Evolutionary conservation across 2,113 vertebrate species (phyloP).

Genomic region (Tachycineta bicolor): DNA sequence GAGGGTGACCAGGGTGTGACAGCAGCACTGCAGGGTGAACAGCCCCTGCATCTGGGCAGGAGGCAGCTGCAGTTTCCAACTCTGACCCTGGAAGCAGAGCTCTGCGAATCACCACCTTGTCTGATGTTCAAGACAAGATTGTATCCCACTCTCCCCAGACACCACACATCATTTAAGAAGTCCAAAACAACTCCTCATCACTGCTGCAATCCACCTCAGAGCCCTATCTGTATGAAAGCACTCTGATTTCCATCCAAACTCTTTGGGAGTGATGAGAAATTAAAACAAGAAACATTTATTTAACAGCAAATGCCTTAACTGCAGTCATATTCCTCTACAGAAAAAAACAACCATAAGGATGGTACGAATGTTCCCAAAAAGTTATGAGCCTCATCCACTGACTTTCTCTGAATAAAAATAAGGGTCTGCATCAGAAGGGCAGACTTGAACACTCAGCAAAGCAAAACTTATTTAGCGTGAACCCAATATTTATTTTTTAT

Average conservation of each 20-base stretch:
- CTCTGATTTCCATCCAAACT: background rate
- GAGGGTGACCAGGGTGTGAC: background rate
- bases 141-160: background rate
- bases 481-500: slow-evolving; percentile 15
- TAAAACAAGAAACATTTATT: slow-evolving; percentile 12
- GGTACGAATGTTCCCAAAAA: background rate
- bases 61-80: background rate
- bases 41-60: background rate
- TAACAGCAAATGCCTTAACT: slow-evolving; percentile 19
- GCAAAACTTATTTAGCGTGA: slow-evolving; percentile 35
- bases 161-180: background rate
- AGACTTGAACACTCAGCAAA: background rate
- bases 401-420: slow-evolving; percentile 20
- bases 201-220: background rate
- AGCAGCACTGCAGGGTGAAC: background rate
- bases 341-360: background rate
- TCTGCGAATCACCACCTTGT: background rate
- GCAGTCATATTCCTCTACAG: background rate
- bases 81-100: background rate
- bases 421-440: background rate
- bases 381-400: background rate
- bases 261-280: background rate
- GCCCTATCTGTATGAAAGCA: background rate
- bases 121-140: background rate
- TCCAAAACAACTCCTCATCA: background rate